Conservation (phyloP, 2,113 vertebrate species). For the Accipiter virgatus region DNA sequence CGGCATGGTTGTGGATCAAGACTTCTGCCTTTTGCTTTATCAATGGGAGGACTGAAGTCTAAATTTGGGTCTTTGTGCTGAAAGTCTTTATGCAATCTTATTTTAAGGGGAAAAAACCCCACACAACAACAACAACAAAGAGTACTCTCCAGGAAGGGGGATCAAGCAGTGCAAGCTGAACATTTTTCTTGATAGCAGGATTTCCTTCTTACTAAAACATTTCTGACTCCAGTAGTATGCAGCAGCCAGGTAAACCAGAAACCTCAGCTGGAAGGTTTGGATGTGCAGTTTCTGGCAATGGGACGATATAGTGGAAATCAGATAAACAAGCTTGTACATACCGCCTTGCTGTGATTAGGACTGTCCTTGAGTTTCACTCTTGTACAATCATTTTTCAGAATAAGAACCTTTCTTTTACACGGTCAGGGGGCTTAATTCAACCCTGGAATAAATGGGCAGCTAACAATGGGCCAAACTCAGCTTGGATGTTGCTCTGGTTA, state of each 20-base stretch:
- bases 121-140: background rate
- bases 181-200: background rate
- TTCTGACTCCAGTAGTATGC: background rate
- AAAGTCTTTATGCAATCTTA: background rate
- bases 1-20: background rate
- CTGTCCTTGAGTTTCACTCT: background rate
- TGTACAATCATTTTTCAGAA: background rate
- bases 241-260: background rate
- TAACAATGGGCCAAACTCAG: slow-evolving; percentile 28
- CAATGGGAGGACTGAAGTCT: background rate
- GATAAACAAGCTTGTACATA: background rate
- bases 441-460: background rate
- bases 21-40: background rate
- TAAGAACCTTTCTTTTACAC: background rate
- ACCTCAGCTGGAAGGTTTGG: background rate
- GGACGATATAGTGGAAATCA: background rate
- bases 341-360: background rate
- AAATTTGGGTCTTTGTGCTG: background rate
- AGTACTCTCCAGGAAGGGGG: background rate
- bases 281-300: background rate
- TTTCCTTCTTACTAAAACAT: background rate
- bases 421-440: slow-evolving; percentile 15
- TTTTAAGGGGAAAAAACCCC: background rate
- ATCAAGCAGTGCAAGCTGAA: background rate
- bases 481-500: slow-evolving; percentile 1